A percentile compares a stretch with the other conserved stretches of the same genome.
Evolutionary conservation across 1,140 invertebrate species (phyloP).

Genomic region (Neodiprion pinetum): DNA sequence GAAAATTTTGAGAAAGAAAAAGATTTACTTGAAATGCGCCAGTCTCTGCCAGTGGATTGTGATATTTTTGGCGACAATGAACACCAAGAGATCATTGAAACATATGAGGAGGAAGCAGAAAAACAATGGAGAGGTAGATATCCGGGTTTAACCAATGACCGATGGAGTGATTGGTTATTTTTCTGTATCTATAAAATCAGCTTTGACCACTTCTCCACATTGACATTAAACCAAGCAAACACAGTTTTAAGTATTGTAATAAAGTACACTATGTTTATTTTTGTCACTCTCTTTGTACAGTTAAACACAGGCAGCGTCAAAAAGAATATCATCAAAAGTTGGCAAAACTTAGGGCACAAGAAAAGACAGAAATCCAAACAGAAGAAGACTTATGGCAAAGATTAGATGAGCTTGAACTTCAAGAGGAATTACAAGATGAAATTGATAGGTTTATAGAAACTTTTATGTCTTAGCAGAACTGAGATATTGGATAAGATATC

Average conservation of each 20-base stretch:
- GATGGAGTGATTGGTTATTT: background rate
- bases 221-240: too few species aligned
- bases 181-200: background rate
- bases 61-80: conserved; percentile 52
- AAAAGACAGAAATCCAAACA: conserved; percentile 44
- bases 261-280: conserved; percentile 21
- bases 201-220: conserved; percentile 18
- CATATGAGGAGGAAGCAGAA: conserved; percentile 64
- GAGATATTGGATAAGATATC: background rate
- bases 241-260: background rate
- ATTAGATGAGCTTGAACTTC: conserved; percentile 64
- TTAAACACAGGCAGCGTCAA: conserved; percentile 61
- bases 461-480: background rate
- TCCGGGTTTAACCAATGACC: conserved; percentile 7
- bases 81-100: conserved; percentile 62
- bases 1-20: conserved; percentile 58
- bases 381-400: conserved; percentile 61
- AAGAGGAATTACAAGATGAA: conserved; percentile 64
- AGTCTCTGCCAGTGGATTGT: conserved; percentile 47
- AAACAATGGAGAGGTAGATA: conserved; percentile 62
- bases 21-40: conserved; percentile 55
- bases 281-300: conserved; percentile 41
- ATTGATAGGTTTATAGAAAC: conserved; percentile 41
- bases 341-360: conserved; percentile 45
- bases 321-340: conserved; percentile 59